Evolutionary conservation across 37 sponge, comb jelly and placozoan genomes (phyloP).

Genomic region (Spongia lamella): DNA sequence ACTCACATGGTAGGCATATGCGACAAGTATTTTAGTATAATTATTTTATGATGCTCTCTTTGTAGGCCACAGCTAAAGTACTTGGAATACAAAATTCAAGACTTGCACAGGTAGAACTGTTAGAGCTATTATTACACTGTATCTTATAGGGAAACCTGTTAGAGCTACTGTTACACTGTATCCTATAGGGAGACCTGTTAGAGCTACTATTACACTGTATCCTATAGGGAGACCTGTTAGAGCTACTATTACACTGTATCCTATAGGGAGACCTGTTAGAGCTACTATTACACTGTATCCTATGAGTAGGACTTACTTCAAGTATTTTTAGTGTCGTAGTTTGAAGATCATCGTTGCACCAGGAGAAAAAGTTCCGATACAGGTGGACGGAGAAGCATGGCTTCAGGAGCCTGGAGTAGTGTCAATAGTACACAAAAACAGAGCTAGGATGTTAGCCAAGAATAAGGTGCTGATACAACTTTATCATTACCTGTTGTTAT

Average conservation of each 20-base stretch:
- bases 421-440: conserved; percentile 84
- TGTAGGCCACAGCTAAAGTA: conserved; percentile 64
- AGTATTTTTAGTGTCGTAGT: conserved; percentile 76
- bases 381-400: conserved; percentile 98
- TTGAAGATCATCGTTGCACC: conserved; percentile 63
- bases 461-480: conserved; percentile 75
- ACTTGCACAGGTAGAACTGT: conserved; percentile 23
- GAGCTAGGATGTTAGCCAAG: conserved; percentile 80
- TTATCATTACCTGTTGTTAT: not conserved
- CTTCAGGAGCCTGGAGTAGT: conserved; percentile 91
- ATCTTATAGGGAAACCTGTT: too few species aligned
- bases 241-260: too few species aligned
- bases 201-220: too few species aligned
- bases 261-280: too few species aligned
- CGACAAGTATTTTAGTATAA: too few species aligned
- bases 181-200: too few species aligned
- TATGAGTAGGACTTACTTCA: too few species aligned
- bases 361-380: conserved; percentile 62
- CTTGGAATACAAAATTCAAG: conserved; percentile 77
- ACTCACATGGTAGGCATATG: conserved; percentile 52
- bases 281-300: too few species aligned
- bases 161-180: too few species aligned
- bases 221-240: too few species aligned
- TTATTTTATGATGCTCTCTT: not conserved
- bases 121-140: too few species aligned